phyloP scores from a whole-genome alignment of 2,113 vertebrate genomes.

The Herpailurus yagouaroundi region DNA sequence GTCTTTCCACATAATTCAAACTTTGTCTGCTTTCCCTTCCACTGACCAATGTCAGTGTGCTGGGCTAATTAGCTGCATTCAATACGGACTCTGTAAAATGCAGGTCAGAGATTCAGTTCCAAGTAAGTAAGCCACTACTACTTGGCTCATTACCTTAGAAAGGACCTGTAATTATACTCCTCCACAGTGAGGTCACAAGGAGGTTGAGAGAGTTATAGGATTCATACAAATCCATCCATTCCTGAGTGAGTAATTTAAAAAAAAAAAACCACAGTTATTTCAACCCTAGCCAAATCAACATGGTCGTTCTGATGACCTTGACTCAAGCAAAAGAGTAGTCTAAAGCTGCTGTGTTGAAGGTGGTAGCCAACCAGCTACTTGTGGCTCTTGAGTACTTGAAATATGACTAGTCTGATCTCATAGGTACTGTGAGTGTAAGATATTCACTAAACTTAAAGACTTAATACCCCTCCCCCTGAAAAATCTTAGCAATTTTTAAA shows the following conservation, averaged over 20 bases:
- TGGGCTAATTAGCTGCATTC: not conserved
- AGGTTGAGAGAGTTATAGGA: constrained; percentile 25
- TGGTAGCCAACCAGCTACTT: not conserved
- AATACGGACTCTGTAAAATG: not conserved
- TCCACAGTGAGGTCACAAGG: not conserved
- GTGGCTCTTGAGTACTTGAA: not conserved
- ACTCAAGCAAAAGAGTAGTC: not conserved
- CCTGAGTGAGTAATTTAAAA: constrained; percentile 34
- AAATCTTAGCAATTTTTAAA: not conserved
- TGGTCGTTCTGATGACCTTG: not conserved
- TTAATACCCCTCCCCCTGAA: not conserved
- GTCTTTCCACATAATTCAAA: not conserved
- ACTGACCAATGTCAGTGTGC: not conserved
- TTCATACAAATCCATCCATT: constrained; percentile 31
- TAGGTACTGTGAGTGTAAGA: not conserved
- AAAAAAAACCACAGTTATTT: not conserved
- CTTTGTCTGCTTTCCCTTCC: not conserved
- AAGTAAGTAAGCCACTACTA: not conserved
- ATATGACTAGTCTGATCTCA: not conserved
- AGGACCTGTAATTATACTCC: not conserved
- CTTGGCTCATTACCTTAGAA: constrained; percentile 15
- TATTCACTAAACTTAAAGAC: constrained; percentile 20
- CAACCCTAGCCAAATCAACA: not conserved
- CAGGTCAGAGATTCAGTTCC: constrained; percentile 4
- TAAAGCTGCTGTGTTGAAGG: not conserved